Evolutionary conservation across 2,888 invertebrate genomes (phyloP), one percentile per base, ranked within the genome.

Genomic region (Aquatica leii): DNA sequence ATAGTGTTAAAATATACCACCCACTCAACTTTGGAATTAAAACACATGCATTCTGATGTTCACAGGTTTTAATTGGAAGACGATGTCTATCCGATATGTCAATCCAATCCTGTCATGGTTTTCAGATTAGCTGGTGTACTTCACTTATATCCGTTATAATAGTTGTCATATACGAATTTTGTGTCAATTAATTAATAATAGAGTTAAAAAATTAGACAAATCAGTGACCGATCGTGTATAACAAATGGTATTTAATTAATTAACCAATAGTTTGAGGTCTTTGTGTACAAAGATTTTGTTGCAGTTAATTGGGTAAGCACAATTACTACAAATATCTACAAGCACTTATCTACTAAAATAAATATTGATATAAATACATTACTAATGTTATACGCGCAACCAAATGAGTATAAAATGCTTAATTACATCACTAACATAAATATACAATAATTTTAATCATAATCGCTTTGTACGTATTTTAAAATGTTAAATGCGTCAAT

Each of bases 111-210:
- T 59, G 65, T 63, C 65, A 66, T 59, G 63, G 57, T 63, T 52
- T 70, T 74, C 75, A 71, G 71, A 64, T 70, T 71, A 71, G 62
- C 31, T 62, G 53, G 53, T 59, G 67, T 62, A 59, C 50, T 58
- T 52, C 57, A 53, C 50, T 65, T 50, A 51, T 60, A 37, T 59
- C 68, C 66, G 67, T 71, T 70, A 68, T 69, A 66, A 71, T 63
- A 62, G 58, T 67, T 70, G 70, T 70, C 71, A 49, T 53, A 54
- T 55, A 59, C 59, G 71, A 65, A 68, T 67, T 72, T 71, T 70
- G 66, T 73, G 15, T 74, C 71, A 71, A 74, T 71, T 75, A 74
- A 70, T 72, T 70, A 53, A 57, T 57, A 52, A 46, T 48, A 53
- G 37, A 48, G 51, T 43, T 6, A n/a, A 40, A 37, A 46, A 35